Evolutionary conservation across 2,888 invertebrate genomes (phyloP).

Genomic region (Agriotes lineatus): DNA sequence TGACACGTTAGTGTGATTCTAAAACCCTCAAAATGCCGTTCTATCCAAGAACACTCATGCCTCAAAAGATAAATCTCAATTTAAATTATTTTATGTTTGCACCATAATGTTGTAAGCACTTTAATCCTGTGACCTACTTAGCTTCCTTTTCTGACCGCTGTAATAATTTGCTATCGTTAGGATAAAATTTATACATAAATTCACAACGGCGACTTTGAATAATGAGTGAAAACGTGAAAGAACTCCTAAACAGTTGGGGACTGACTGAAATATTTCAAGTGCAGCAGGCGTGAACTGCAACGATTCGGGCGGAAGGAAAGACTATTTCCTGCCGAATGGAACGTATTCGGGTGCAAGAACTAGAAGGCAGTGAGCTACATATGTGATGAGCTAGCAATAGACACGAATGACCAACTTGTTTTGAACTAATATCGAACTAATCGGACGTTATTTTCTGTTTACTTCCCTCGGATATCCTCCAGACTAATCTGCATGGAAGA

Average conservation of each 20-base stretch:
- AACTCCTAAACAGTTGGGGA: constrained; percentile 38
- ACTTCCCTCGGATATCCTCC: no score
- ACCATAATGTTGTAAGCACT: no score
- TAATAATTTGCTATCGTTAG: constrained; percentile 6
- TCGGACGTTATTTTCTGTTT: not conserved
- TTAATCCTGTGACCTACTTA: no score
- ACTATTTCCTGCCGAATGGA: constrained; percentile 42
- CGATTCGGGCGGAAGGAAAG: constrained; percentile 45
- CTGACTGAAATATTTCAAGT: constrained; percentile 43
- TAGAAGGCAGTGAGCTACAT: constrained; percentile 39
- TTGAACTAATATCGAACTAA: constrained; percentile 5
- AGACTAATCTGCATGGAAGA: no score
- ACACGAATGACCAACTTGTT: constrained; percentile 29
- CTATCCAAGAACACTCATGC: no score
- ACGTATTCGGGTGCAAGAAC: constrained; percentile 40
- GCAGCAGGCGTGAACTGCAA: constrained; percentile 45
- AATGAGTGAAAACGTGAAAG: constrained; percentile 35
- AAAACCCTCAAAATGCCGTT: no score
- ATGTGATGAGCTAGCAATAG: constrained; percentile 38
- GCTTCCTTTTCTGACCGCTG: no score
- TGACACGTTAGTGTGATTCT: no score
- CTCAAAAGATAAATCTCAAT: no score
- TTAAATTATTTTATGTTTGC: no score
- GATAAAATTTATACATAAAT: constrained; percentile 21
- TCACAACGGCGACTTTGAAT: constrained; percentile 23